Base-by-base conservation (phyloP, 2,888 invertebrate genomes). In the Polylopha cassiicola region DNA sequence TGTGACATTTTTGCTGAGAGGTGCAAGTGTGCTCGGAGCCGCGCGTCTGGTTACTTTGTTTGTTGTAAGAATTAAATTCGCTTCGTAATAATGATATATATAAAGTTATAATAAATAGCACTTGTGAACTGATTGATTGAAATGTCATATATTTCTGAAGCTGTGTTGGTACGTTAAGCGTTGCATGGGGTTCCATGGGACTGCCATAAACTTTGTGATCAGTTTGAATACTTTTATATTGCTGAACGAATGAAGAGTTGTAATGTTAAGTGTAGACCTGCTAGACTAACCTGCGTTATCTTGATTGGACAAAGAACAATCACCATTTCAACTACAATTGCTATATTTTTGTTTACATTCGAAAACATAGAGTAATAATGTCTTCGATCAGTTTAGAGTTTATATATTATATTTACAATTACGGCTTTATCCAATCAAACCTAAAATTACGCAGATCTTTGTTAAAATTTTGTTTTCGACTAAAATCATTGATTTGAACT, bases 191-290 rank as follows among this genome's bases (percentile, higher is more conserved):
- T 79, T 80, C 80, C 74, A 74, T 74, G 76, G 82, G 72, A 59
- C 81, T 78, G 85, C 84, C 82, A 84, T 82, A 29, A 81, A 75
- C 68, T 71, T 72, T 85, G 82, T 84, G 85, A 85, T 84, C 79
- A 71, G 80, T 82, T 84, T 85, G 76, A 84, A 79, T 84, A 85
- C 81, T 84, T 85, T 84, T 85, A 82, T 82, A 82, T 75, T 80
- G 78, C 79, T 73, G 77, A 73, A 67, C 71, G 77, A 70, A 66
- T 74, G 72, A 71, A 73, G 62, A 69, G 70, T 73, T 74, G 67
- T 79, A 78, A 70, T 75, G 68, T 73, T 81, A 84, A 82, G 81
- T 63, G 65, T 85, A 84, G 85, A 81, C 71, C 64, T 80, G 85
- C 82, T 85, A 85, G 84, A 77, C 63, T 78, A 68, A 53, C 60